Percentiles rank a stretch among this genome's conserved stretches.
phyloP scores from a whole-genome alignment of 2,888 invertebrate species.

The Eupithecia centaureata region DNA sequence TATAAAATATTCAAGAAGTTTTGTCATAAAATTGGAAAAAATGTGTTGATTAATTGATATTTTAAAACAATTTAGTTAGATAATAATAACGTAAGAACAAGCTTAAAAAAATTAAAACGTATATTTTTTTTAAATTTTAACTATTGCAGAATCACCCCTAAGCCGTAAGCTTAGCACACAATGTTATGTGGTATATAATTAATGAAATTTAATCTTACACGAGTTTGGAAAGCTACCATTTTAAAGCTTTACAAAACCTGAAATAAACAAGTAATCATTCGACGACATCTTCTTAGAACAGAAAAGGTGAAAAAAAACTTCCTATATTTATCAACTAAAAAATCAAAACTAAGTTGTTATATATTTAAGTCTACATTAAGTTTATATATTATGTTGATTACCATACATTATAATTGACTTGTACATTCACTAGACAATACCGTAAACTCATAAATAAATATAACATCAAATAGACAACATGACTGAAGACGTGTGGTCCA shows the following conservation, averaged over 20 bases:
- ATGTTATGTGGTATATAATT: no score
- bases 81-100: no score
- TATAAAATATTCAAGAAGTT: no score
- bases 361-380: neutral
- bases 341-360: neutral
- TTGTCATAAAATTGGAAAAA: no score
- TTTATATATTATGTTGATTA: neutral
- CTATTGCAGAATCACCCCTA: no score
- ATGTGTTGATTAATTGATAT: no score
- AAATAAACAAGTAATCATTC: neutral
- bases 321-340: neutral
- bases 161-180: no score
- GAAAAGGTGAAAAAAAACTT: neutral
- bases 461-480: neutral
- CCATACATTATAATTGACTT: conserved; percentile 44
- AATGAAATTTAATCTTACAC: neutral
- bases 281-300: neutral
- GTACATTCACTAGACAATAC: conserved; percentile 29
- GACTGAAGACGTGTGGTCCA: no score
- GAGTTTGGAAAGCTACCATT: neutral
- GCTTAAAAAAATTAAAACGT: no score
- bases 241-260: neutral
- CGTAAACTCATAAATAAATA: neutral
- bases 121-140: no score
- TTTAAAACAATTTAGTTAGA: no score